Conservation (phyloP, 2,888 invertebrate species). For the Sclerodermus sp. region DNA sequence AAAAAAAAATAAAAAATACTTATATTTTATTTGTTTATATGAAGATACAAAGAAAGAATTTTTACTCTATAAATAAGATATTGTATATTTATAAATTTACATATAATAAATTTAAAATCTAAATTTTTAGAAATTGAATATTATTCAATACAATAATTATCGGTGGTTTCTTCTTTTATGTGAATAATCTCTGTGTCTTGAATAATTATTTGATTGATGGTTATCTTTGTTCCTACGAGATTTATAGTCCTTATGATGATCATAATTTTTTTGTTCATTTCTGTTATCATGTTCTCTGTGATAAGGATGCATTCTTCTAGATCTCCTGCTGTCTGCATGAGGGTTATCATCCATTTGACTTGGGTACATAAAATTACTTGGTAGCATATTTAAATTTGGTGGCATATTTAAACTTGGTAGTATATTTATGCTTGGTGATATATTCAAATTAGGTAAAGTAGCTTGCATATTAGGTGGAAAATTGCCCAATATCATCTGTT, state of each 20-base stretch:
- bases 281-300: constrained; percentile 25
- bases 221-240: constrained; percentile 23
- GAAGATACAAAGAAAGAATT: too few relatives aligned
- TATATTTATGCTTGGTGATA: too few relatives aligned
- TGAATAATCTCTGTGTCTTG: constrained; percentile 18
- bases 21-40: too few relatives aligned
- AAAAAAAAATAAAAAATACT: too few relatives aligned
- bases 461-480: constrained; percentile 16
- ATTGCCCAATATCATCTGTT: constrained; percentile 38
- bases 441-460: constrained; percentile 14
- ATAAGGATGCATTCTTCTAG: constrained; percentile 32
- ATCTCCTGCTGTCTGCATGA: constrained; percentile 30
- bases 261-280: constrained; percentile 16
- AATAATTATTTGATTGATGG: constrained; percentile 22
- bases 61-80: too few relatives aligned
- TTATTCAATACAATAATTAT: constrained; percentile 9
- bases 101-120: not conserved
- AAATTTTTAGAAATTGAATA: not conserved
- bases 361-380: constrained; percentile 16
- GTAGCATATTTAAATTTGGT: constrained; percentile 4
- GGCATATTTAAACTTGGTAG: too few relatives aligned
- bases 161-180: constrained; percentile 30
- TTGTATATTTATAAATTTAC: too few relatives aligned
- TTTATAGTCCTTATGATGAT: constrained; percentile 21
- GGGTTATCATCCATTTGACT: constrained; percentile 26